Percentiles rank a stretch among this genome's conserved stretches.
These are phyloP conservation scores for Aelia acuminata DNA, from an alignment of 2,888 invertebrate species.

Conservation along the genomic window DNA sequence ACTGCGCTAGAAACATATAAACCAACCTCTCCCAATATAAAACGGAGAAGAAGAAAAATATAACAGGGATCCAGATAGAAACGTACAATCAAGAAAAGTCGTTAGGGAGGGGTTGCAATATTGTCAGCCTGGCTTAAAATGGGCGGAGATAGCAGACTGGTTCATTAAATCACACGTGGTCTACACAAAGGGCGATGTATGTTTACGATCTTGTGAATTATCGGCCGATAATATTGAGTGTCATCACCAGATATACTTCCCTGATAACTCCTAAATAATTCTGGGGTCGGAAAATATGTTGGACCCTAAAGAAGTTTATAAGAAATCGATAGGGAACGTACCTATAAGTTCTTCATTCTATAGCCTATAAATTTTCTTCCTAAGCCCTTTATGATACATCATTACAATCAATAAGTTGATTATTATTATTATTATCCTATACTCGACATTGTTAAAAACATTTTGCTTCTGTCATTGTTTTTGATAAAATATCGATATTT, in stretches of 20 bases:
- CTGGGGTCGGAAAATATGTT: not conserved
- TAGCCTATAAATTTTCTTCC: not conserved
- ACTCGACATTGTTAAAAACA: no score
- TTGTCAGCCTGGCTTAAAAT: not conserved
- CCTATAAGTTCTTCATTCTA: not conserved
- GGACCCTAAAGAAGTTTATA: not conserved
- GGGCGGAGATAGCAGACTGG: not conserved
- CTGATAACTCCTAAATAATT: not conserved
- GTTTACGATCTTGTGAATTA: constrained; percentile 25
- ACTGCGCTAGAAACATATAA: no score
- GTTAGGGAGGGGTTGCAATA: not conserved
- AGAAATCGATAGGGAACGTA: not conserved
- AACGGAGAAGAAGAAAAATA: not conserved
- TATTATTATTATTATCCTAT: no score
- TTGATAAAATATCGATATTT: no score
- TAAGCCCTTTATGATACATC: no score
- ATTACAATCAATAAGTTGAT: no score
- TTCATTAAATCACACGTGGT: not conserved
- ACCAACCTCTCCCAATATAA: not conserved
- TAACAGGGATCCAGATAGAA: constrained; percentile 1
- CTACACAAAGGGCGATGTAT: not conserved
- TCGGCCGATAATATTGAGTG: not conserved
- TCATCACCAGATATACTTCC: constrained; percentile 6
- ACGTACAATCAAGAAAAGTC: not conserved
- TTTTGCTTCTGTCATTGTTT: no score